These are phyloP conservation scores for Antheraea mylitta DNA, from an alignment of 1,140 invertebrate genomes.

Conservation along the genomic window DNA sequence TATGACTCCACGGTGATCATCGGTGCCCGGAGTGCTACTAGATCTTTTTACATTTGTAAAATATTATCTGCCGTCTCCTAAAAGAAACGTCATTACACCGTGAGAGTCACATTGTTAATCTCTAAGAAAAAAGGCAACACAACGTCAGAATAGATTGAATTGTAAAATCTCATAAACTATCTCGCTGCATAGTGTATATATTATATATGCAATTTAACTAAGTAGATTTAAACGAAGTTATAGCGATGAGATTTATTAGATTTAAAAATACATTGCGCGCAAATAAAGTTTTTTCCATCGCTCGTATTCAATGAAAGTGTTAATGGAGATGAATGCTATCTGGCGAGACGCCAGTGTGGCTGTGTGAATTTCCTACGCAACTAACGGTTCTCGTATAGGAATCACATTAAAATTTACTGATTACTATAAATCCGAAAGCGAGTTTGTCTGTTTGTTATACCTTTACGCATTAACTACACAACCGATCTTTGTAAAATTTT, in stretches of 20 bases:
- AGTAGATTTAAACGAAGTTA: slow-evolving; percentile 3
- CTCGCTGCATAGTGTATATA: neutral
- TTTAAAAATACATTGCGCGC: slow-evolving; percentile 52
- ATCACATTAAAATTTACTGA: neutral
- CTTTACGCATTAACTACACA: no score
- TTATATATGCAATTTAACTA: neutral
- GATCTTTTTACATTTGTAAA: no score
- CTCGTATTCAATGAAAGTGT: slow-evolving; percentile 45
- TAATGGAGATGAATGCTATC: slow-evolving; percentile 56
- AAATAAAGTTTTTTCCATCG: slow-evolving; percentile 45
- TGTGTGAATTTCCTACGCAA: slow-evolving; percentile 25
- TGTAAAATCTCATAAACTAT: neutral
- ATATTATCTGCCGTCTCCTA: no score
- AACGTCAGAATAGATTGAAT: no score
- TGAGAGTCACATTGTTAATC: no score
- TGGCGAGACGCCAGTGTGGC: slow-evolving; percentile 50
- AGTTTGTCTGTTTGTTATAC: no score
- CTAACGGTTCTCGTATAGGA: slow-evolving; percentile 20
- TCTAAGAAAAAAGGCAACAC: no score
- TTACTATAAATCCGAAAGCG: neutral
- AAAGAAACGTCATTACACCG: no score
- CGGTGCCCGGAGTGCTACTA: no score
- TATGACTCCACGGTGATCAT: no score
- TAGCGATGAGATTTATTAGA: neutral
- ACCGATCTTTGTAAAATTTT: no score